phyloP scores from a whole-genome alignment of 2,888 invertebrate genomes.

The Drosophila anomelani region DNA sequence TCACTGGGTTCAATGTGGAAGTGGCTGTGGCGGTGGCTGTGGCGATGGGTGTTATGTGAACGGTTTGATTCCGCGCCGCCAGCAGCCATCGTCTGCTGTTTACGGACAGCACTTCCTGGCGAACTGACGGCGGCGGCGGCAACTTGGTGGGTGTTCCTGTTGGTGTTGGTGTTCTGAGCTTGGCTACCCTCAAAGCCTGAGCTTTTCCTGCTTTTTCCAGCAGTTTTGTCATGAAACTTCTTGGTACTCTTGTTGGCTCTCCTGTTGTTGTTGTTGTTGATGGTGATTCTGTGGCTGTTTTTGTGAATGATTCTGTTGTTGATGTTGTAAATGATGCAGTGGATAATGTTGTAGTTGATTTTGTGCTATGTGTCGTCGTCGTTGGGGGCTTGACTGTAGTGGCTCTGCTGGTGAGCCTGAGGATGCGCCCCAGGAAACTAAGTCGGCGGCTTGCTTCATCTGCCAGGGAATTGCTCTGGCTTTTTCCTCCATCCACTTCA shows the following conservation, averaged over 20 bases:
- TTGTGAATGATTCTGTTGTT: background rate
- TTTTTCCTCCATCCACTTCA: background rate
- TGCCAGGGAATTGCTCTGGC: background rate
- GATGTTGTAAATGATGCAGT: background rate
- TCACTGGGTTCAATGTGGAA: conserved; percentile 68
- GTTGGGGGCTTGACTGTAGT: background rate
- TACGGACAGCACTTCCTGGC: conserved; percentile 55
- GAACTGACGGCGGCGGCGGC: conserved; percentile 1
- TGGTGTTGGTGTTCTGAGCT: background rate
- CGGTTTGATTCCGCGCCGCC: conserved; percentile 53
- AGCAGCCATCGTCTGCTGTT: conserved; percentile 60
- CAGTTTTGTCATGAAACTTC: background rate
- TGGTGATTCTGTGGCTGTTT: background rate
- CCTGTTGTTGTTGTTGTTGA: background rate
- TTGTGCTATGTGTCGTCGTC: background rate
- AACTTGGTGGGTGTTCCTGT: background rate
- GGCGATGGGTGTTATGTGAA: conserved; percentile 56
- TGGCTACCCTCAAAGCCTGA: background rate
- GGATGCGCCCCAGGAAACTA: background rate
- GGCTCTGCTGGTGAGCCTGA: background rate
- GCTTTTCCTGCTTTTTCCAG: background rate
- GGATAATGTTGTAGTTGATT: background rate
- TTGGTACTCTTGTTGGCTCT: background rate
- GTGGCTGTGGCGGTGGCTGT: background rate
- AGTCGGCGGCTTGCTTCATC: conserved; percentile 2